Percentiles rank a stretch among this genome's conserved stretches.
These are phyloP conservation scores for Operophtera brumata DNA, from an alignment of 2,888 invertebrate genomes.

Conservation along the genomic window DNA sequence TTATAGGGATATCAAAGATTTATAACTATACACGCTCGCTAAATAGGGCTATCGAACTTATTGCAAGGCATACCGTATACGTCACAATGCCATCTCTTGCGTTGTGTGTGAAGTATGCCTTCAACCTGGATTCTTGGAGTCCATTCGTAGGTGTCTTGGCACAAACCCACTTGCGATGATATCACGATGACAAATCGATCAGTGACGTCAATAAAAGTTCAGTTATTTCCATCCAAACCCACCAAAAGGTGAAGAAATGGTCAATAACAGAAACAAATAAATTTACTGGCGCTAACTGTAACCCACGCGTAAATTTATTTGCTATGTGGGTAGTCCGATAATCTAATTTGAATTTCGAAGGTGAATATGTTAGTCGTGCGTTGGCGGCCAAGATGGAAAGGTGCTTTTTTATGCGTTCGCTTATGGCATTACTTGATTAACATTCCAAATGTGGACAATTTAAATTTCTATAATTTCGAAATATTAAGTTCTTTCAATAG, in stretches of 20 bases:
- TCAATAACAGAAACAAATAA: slow-evolving; percentile 7
- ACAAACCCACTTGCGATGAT: neutral
- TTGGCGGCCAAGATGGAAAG: slow-evolving; percentile 33
- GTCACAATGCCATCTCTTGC: too few species aligned
- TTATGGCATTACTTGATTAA: slow-evolving; percentile 17
- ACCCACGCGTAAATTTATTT: slow-evolving; percentile 20
- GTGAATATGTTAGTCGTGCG: slow-evolving; percentile 32
- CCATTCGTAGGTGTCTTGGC: neutral
- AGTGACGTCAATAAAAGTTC: slow-evolving; percentile 1
- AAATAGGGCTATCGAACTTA: too few species aligned
- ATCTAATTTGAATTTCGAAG: slow-evolving; percentile 29
- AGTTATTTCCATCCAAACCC: slow-evolving; percentile 2
- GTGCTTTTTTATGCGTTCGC: slow-evolving; percentile 20
- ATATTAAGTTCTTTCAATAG: neutral
- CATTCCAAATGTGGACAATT: slow-evolving; percentile 1
- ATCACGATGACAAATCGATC: slow-evolving; percentile 4
- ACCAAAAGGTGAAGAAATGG: slow-evolving; percentile 9
- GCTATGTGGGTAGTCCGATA: slow-evolving; percentile 31
- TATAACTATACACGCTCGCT: too few species aligned
- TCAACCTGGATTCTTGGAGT: neutral
- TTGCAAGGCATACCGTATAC: too few species aligned
- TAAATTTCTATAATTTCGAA: slow-evolving; percentile 5
- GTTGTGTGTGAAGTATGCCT: neutral
- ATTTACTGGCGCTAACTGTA: slow-evolving; percentile 8
- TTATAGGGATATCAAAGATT: too few species aligned